Evolutionary conservation across 2,797 vertebrate species (phyloP), one percentile per base, ranked within the genome.

Genomic region (Melanotaenia nigrans): DNA sequence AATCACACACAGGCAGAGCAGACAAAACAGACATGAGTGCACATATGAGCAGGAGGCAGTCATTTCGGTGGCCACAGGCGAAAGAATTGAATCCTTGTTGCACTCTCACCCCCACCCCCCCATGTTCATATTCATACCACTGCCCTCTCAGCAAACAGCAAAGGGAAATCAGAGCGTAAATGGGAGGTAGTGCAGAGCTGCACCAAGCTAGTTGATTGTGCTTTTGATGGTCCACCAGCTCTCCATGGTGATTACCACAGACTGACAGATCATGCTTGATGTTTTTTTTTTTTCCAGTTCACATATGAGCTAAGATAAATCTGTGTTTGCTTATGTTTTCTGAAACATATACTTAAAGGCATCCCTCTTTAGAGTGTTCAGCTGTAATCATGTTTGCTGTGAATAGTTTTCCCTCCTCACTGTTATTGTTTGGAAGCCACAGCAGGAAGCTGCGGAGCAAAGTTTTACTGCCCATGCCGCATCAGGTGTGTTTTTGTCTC

Each of bases 161-260:
- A 77, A 84, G 77, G 69, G 54, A 85, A 89, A 90, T 79, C 72
- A 79, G 83, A 85, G 83, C 30, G 36, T 36, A 78, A 67, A 81
- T 60, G 71, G 33, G 68, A 81, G 61, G 65, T 68, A 56, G 66
- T 36, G 49, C 38, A 67, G 79, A 71, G 79, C 75, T 24, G 64
- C 71, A 59, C 60, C 6, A 61, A 79, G 69, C 69, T 70, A 73
- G 73, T 32, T 88, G 90, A 93, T 88, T 90, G 83, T 83, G 77
- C 84, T 73, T 87, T 85, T 93, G 92, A 94, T 94, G 93, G 93
- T 93, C 92, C 89, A 92, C 57, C 91, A 92, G 91, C 79, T 92
- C 88, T 90, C 73, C 68, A 62, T 70, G 76, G 82, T 86, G 82
- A 91, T 90, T 86, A 86, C 85, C 77, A 83, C 60, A 85, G 90